Evolutionary conservation across 1,140 invertebrate species (phyloP).

Genomic region (Bilobella aurantiaca): DNA sequence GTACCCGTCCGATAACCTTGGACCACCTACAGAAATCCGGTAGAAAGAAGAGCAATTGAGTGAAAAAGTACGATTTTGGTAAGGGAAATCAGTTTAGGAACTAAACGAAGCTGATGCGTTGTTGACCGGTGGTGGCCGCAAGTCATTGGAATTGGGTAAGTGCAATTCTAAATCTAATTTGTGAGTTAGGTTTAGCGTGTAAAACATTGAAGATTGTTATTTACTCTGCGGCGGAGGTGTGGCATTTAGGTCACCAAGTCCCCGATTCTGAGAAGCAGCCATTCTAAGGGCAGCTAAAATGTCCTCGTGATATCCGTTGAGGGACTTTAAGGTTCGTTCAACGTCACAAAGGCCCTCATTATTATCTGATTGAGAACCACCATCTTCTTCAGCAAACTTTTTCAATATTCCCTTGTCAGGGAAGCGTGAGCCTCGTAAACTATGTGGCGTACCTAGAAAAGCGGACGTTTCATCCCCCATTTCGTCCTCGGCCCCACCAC

Average conservation of each 20-base stretch:
- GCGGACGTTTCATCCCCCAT: conserved; percentile 35
- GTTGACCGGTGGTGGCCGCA: no score
- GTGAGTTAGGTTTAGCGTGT: no score
- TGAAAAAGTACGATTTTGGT: no score
- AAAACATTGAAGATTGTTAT: no score
- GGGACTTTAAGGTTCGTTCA: conserved; percentile 59
- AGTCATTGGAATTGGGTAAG: no score
- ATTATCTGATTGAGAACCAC: conserved; percentile 61
- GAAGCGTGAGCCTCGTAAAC: conserved; percentile 60
- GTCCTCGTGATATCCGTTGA: conserved; percentile 87
- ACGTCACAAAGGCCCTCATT: conserved; percentile 50
- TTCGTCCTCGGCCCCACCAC: conserved; percentile 18
- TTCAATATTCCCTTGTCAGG: conserved; percentile 80
- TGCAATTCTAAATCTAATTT: conserved; percentile 1
- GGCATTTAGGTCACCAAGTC: conserved; percentile 36
- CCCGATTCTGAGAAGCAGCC: conserved; percentile 59
- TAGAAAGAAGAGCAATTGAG: background rate
- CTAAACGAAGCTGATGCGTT: no score
- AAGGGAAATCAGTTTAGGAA: no score
- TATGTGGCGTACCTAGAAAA: conserved; percentile 32
- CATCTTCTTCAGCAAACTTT: conserved; percentile 65
- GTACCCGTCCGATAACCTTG: conserved; percentile 30
- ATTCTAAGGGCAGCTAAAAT: conserved; percentile 74
- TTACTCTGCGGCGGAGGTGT: conserved; percentile 32
- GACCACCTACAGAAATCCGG: conserved; percentile 14